Percentiles rank a stretch among this genome's conserved stretches.
phyloP scores from a whole-genome alignment of 2,113 vertebrate genomes.

The Naja naja region DNA sequence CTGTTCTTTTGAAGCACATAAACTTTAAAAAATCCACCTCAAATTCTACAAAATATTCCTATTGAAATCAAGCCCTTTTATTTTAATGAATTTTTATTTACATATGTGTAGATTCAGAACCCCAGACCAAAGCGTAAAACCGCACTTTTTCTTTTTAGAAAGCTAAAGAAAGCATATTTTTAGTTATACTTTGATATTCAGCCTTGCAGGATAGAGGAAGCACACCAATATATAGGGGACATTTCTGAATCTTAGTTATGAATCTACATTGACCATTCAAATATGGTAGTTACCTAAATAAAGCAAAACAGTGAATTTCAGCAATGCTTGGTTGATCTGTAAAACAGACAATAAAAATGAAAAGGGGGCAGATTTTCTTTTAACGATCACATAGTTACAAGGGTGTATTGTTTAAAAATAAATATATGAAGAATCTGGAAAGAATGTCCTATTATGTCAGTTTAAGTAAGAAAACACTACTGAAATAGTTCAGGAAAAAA shows the following conservation, averaged over 20 bases:
- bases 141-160: background rate
- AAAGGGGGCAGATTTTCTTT: background rate
- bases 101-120: background rate
- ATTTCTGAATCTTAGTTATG: background rate
- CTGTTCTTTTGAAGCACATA: background rate
- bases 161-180: background rate
- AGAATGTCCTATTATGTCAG: slow-evolving; percentile 1
- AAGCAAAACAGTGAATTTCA: slow-evolving; percentile 57
- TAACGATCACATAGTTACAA: background rate
- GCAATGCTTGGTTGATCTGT: background rate
- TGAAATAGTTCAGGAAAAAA: slow-evolving; percentile 23
- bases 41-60: background rate
- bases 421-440: background rate
- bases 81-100: background rate
- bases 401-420: background rate
- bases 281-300: slow-evolving; percentile 29
- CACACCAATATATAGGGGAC: background rate
- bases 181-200: background rate
- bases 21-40: background rate
- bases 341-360: slow-evolving; percentile 29
- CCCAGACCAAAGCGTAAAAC: background rate
- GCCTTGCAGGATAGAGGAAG: background rate
- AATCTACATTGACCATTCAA: background rate
- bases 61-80: background rate
- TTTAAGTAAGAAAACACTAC: slow-evolving; percentile 27